These are phyloP conservation scores for Forbesichthys papilliferus DNA, from an alignment of 2,113 vertebrate genomes.

Conservation along the genomic window DNA sequence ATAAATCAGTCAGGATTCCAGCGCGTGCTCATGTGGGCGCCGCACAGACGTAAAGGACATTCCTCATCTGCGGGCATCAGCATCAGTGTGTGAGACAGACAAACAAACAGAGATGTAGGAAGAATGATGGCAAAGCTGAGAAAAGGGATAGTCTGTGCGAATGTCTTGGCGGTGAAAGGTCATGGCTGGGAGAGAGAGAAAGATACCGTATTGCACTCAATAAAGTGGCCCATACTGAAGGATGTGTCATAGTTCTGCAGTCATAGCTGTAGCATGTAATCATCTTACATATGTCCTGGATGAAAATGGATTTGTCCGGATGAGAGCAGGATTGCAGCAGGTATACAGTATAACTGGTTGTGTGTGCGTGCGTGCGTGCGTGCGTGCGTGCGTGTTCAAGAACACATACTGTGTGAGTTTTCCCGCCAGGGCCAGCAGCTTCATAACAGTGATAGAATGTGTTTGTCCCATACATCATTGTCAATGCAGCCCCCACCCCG, in stretches of 20 bases:
- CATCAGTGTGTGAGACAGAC: constrained; percentile 12
- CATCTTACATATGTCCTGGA: constrained; percentile 64
- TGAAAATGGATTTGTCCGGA: constrained; percentile 67
- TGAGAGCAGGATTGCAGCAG: constrained; percentile 60
- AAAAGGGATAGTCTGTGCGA: not conserved
- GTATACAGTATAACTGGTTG: constrained; percentile 25
- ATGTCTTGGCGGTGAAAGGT: not conserved
- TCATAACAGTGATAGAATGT: constrained; percentile 62
- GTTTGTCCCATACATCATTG: constrained; percentile 74
- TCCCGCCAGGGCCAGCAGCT: constrained; percentile 48
- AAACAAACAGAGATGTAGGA: constrained; percentile 28
- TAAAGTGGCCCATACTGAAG: constrained; percentile 65
- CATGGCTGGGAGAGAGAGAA: constrained; percentile 23
- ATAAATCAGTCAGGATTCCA: constrained; percentile 15
- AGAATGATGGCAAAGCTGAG: constrained; percentile 31
- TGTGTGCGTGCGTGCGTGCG: not conserved
- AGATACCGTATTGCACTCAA: constrained; percentile 46
- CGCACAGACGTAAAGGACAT: too few species aligned
- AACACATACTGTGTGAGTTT: constrained; percentile 29
- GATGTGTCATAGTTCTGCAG: constrained; percentile 70
- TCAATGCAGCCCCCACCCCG: constrained; percentile 70
- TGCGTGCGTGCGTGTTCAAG: constrained; percentile 2
- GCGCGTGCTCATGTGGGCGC: not conserved
- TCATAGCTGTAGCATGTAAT: constrained; percentile 62
- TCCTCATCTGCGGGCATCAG: too few species aligned